Evolutionary conservation across 2,113 vertebrate species (phyloP).

Genomic region (Mus spicilegus): DNA sequence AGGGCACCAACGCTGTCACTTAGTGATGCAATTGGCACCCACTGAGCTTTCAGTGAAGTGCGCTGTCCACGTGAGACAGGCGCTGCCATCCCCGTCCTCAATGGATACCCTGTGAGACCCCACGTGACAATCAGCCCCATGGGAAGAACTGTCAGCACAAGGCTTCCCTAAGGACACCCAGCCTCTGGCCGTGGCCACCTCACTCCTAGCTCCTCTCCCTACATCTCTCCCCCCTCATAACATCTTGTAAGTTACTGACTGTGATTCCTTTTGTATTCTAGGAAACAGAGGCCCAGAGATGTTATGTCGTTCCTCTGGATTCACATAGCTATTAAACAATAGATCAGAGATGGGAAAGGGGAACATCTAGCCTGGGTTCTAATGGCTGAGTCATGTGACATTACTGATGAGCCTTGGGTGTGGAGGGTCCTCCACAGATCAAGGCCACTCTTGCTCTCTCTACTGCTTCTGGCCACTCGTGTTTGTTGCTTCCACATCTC

Average conservation of each 20-base stretch:
- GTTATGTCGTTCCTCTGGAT: background rate
- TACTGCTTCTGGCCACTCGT: fast-evolving
- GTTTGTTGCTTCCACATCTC: background rate
- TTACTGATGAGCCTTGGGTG: background rate
- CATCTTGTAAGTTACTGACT: background rate
- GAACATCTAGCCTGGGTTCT: background rate
- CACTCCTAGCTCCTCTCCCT: background rate
- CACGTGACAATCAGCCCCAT: background rate
- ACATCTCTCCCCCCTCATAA: background rate
- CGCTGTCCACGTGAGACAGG: background rate
- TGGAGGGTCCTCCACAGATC: background rate
- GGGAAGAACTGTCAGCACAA: background rate
- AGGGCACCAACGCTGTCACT: background rate
- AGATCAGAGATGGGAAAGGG: background rate
- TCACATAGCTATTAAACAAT: slow-evolving; percentile 15
- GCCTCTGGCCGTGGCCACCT: background rate
- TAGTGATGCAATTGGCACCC: fast-evolving
- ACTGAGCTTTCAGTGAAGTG: background rate
- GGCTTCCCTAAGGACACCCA: background rate
- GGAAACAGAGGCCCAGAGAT: slow-evolving; percentile 39
- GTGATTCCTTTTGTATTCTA: background rate
- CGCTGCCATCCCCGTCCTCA: background rate
- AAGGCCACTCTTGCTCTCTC: background rate
- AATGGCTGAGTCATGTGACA: background rate
- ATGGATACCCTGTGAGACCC: background rate